Percentiles rank a stretch among this genome's conserved stretches.
phyloP scores from a whole-genome alignment of 2,113 vertebrate genomes.

The Sapajus apella region DNA sequence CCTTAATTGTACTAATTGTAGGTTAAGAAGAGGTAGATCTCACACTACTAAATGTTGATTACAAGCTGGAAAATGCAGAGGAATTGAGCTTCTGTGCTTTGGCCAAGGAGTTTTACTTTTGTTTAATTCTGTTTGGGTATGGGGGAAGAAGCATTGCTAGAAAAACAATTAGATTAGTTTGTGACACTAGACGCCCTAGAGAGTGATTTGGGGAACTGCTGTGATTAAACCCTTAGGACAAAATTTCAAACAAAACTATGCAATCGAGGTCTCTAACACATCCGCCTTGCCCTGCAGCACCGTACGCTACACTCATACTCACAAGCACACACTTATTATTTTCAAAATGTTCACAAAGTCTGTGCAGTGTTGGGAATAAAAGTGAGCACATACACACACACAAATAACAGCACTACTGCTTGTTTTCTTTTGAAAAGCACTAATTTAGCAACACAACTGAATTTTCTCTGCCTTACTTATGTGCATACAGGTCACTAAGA shows the following conservation, averaged over 20 bases:
- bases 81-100: constrained; percentile 69
- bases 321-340: background rate
- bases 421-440: background rate
- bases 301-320: background rate
- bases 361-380: constrained; percentile 51
- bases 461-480: constrained; percentile 42
- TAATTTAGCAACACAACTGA: background rate
- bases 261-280: constrained; percentile 57
- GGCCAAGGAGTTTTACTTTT: constrained; percentile 66
- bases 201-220: constrained; percentile 74
- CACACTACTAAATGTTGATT: constrained; percentile 78
- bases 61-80: constrained; percentile 73
- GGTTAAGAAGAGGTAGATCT: constrained; percentile 79
- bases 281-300: background rate
- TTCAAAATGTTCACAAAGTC: background rate
- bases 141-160: constrained; percentile 73
- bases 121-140: constrained; percentile 56
- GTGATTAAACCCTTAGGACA: constrained; percentile 78
- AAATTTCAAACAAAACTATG: constrained; percentile 79
- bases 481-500: constrained; percentile 44
- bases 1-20: constrained; percentile 79
- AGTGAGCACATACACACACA: constrained; percentile 31
- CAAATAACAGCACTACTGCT: background rate
- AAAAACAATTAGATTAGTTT: constrained; percentile 80
- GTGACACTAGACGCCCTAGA: constrained; percentile 70